Conservation (phyloP, 2,113 vertebrate species). For the Solea solea region DNA sequence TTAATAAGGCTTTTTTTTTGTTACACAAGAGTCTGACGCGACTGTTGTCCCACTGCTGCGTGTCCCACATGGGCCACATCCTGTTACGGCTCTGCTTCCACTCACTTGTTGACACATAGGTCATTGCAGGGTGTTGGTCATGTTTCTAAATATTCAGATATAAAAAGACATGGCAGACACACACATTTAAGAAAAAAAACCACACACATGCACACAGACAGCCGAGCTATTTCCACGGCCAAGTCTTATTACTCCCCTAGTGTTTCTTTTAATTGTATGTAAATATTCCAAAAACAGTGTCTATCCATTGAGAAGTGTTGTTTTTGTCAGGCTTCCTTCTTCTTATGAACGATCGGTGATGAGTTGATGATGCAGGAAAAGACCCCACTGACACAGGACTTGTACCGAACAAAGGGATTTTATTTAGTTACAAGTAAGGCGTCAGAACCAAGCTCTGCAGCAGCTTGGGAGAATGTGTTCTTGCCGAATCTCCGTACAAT, state of each 20-base stretch:
- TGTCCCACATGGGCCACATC: constrained; percentile 65
- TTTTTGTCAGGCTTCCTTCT: no score
- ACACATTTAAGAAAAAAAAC: constrained; percentile 32
- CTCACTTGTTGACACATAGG: constrained; percentile 69
- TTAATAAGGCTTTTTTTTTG: constrained; percentile 34
- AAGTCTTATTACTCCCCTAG: constrained; percentile 29
- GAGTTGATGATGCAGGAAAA: no score
- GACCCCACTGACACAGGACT: no score
- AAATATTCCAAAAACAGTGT: no score
- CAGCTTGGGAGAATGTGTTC: no score
- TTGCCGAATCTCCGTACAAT: no score
- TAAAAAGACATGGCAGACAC: constrained; percentile 57
- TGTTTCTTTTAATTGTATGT: constrained; percentile 35
- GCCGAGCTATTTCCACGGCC: constrained; percentile 24
- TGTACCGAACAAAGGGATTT: no score
- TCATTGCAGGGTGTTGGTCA: constrained; percentile 65
- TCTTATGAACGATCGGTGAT: no score
- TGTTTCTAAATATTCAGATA: constrained; percentile 50
- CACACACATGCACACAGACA: constrained; percentile 18
- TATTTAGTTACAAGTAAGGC: no score
- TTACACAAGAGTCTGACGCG: constrained; percentile 64
- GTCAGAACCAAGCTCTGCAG: no score
- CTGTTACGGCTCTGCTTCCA: constrained; percentile 67
- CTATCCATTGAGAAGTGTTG: no score
- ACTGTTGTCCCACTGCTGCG: constrained; percentile 30